phyloP scores from a whole-genome alignment of 2,888 invertebrate genomes.

The Abscondita cerata region DNA sequence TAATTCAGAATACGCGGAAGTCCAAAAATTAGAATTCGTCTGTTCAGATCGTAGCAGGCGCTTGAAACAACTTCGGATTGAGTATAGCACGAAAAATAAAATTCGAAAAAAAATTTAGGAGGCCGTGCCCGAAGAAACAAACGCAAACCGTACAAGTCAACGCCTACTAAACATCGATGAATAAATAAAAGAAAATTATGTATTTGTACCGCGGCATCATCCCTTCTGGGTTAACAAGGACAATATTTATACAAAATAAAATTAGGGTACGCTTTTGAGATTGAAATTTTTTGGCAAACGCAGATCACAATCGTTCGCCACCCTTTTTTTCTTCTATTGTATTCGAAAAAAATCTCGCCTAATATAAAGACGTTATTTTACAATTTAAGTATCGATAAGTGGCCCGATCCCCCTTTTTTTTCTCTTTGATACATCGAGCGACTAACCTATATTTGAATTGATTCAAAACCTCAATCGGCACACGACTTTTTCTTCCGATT shows the following conservation, averaged over 20 bases:
- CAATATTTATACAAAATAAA: slow-evolving; percentile 27
- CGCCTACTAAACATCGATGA: too few species aligned
- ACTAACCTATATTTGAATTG: slow-evolving; percentile 38
- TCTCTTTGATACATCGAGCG: slow-evolving; percentile 15
- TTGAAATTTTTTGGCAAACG: slow-evolving; percentile 21
- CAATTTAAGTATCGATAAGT: slow-evolving; percentile 38
- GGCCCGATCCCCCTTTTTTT: slow-evolving; percentile 23
- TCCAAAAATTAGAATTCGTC: too few species aligned
- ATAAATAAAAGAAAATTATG: too few species aligned
- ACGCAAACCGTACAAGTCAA: too few species aligned
- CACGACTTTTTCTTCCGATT: slow-evolving; percentile 24
- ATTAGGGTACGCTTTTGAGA: slow-evolving; percentile 21
- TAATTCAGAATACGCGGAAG: too few species aligned
- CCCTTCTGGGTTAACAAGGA: neutral
- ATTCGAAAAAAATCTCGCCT: slow-evolving; percentile 28
- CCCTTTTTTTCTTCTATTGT: slow-evolving; percentile 25
- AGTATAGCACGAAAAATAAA: too few species aligned
- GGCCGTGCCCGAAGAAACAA: too few species aligned
- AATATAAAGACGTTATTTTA: slow-evolving; percentile 33
- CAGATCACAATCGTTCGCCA: slow-evolving; percentile 26
- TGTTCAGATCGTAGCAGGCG: too few species aligned
- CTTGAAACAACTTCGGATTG: too few species aligned
- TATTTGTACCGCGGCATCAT: too few species aligned
- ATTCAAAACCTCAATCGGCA: slow-evolving; percentile 33
- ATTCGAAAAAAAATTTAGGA: too few species aligned